Percentiles rank a stretch among this genome's conserved stretches.
Conservation (phyloP, 2,888 invertebrate genomes). For the Lomographa bimaculata region DNA sequence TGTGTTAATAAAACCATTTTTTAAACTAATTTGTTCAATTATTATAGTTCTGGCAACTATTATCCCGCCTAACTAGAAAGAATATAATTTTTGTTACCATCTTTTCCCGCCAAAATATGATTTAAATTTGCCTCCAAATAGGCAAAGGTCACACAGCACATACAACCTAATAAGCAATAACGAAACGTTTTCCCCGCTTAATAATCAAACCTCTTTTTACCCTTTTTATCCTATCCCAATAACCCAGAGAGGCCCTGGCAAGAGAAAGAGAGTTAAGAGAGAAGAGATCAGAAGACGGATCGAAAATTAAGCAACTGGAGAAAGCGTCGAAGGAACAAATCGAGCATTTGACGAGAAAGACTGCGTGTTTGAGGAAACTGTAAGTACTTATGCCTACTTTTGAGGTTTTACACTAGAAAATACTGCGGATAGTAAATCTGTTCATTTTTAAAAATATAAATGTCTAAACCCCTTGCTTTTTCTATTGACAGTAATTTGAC, state of each 20-base stretch:
- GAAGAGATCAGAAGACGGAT: constrained; percentile 65
- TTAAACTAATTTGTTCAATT: not conserved
- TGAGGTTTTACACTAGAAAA: no score
- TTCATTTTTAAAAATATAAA: no score
- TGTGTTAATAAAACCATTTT: constrained; percentile 27
- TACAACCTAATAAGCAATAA: constrained; percentile 17
- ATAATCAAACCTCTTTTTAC: constrained; percentile 11
- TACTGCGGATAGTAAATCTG: no score
- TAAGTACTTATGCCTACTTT: constrained; percentile 79
- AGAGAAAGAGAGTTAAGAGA: constrained; percentile 69
- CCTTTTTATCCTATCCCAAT: constrained; percentile 41
- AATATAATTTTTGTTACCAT: no score
- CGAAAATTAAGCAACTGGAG: constrained; percentile 69
- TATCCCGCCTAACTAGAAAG: constrained; percentile 10
- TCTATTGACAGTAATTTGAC: no score
- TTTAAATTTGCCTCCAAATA: no score
- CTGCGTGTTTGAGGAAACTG: constrained; percentile 85
- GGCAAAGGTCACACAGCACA: constrained; percentile 6
- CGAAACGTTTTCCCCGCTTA: constrained; percentile 17
- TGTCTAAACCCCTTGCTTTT: no score
- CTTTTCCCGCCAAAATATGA: no score
- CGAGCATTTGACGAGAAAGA: constrained; percentile 84
- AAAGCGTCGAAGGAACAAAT: constrained; percentile 79
- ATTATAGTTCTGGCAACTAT: constrained; percentile 1
- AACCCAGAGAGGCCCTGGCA: constrained; percentile 75